Conservation (phyloP, 2,888 invertebrate genomes). For the Calliopum simillimum region DNA sequence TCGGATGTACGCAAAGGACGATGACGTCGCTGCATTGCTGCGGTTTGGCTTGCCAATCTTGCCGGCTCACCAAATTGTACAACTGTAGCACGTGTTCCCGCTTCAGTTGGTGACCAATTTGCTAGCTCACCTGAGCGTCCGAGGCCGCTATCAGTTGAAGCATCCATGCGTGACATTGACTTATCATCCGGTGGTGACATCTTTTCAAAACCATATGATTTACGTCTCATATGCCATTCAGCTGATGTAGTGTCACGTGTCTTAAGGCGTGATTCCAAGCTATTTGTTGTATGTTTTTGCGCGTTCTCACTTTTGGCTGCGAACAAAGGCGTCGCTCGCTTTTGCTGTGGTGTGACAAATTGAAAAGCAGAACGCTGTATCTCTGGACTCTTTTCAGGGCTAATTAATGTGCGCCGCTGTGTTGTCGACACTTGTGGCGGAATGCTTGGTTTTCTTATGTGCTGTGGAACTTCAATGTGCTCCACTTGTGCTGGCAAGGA, state of each 20-base stretch:
- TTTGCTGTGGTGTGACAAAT: conserved; percentile 8
- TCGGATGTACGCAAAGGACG: conserved; percentile 27
- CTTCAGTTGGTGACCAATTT: conserved; percentile 65
- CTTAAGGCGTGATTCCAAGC: conserved; percentile 61
- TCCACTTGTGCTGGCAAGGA: conserved; percentile 39
- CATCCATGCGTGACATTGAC: conserved; percentile 72
- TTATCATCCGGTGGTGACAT: conserved; percentile 66
- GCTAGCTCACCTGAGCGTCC: conserved; percentile 79
- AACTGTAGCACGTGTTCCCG: conserved; percentile 53
- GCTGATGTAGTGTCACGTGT: conserved; percentile 64
- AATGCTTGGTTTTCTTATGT: conserved; percentile 19
- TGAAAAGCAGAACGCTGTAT: conserved; percentile 16
- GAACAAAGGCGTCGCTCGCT: background rate
- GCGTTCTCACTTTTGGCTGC: background rate
- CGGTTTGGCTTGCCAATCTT: conserved; percentile 24
- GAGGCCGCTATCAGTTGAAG: conserved; percentile 83
- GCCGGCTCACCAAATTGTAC: conserved; percentile 60
- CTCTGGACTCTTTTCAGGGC: conserved; percentile 31
- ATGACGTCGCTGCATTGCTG: conserved; percentile 16
- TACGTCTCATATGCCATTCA: conserved; percentile 80
- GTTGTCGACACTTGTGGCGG: conserved; percentile 7
- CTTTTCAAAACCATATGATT: conserved; percentile 81
- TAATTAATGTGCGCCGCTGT: conserved; percentile 21
- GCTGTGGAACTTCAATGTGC: conserved; percentile 43
- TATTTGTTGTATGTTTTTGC: conserved; percentile 56